Evolutionary conservation across 2,113 vertebrate species (phyloP), one percentile per base, ranked within the genome.

Genomic region (Lutjanus erythropterus): DNA sequence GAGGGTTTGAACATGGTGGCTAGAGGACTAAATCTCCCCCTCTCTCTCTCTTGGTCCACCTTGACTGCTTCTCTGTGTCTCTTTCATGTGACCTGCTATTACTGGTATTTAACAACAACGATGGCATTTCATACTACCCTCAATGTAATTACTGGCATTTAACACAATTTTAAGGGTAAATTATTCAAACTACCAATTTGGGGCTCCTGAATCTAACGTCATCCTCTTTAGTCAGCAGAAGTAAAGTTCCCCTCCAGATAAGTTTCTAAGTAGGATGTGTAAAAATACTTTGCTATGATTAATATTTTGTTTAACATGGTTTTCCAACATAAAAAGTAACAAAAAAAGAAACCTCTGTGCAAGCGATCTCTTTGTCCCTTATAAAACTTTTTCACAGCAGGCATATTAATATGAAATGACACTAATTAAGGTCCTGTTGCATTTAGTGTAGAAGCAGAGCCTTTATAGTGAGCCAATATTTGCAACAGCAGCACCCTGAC

Each of bases 1-100:
- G 33, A 72, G 41, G 50, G 79, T 71, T 86, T 81, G 65, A 77
- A 72, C 52, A 66, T 19, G 58, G 79, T 33, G 58, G 68, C 35
- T 52, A 21, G 29, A 61, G 58, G 39, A 74, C 41, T 66, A n/a
- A 47, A 68, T 50, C 0, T 66, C 42, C 73, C n/a, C 18, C 33
- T 42, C 41, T n/a, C n/a, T n/a, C 27, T 44, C 42, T 76, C 39
- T 41, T 12, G 5, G 50, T 81, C 72, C 37, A 25, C 52, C 18
- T 42, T 39, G 3, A 56, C 81, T 61, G 29, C 25, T 4, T 70
- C 27, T 37, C 16, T 25, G n/a, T 70, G 44, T 69, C 37, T 35
- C 49, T 29, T 62, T 50, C 21, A 33, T 25, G 67, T 50, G 49
- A 41, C 39, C 25, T 37, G 25, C 74, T 65, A 75, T 59, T 59